These are phyloP conservation scores for Elysia chlorotica DNA, from an alignment of 1,140 invertebrate species.

Conservation along the genomic window DNA sequence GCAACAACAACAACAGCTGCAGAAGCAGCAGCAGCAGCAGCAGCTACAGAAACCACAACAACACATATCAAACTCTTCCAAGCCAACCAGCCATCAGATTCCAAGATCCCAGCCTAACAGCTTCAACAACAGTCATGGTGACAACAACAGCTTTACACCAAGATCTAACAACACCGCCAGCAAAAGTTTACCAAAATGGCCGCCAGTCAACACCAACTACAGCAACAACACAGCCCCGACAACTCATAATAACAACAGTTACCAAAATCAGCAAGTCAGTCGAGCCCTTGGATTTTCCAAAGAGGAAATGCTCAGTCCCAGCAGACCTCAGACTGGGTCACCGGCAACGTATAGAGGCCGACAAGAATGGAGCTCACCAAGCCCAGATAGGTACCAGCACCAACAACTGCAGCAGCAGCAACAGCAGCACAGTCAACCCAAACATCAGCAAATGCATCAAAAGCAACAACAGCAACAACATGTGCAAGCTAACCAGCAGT, in stretches of 20 bases:
- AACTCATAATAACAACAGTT: not conserved
- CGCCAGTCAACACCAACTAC: not conserved
- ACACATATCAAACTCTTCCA: too few relatives aligned
- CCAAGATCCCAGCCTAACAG: too few relatives aligned
- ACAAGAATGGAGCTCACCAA: too few relatives aligned
- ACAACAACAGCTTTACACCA: not conserved
- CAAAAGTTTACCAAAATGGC: too few relatives aligned
- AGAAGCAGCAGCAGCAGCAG: slow-evolving; percentile 26
- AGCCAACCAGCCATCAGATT: too few relatives aligned
- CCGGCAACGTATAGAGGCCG: too few relatives aligned
- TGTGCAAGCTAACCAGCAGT: too few relatives aligned
- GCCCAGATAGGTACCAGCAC: not conserved
- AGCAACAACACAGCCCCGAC: not conserved
- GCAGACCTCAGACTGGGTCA: too few relatives aligned
- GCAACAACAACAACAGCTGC: slow-evolving; percentile 21
- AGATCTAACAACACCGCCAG: not conserved
- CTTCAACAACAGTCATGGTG: not conserved
- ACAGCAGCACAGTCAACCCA: not conserved
- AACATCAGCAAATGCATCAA: not conserved
- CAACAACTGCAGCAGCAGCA: not conserved
- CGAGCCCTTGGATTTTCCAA: too few relatives aligned
- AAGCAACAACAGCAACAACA: not conserved
- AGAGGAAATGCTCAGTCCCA: too few relatives aligned
- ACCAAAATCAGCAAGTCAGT: too few relatives aligned
- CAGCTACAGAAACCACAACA: too few relatives aligned